phyloP scores from a whole-genome alignment of 2,888 invertebrate genomes.

The Cataglyphis albicans region DNA sequence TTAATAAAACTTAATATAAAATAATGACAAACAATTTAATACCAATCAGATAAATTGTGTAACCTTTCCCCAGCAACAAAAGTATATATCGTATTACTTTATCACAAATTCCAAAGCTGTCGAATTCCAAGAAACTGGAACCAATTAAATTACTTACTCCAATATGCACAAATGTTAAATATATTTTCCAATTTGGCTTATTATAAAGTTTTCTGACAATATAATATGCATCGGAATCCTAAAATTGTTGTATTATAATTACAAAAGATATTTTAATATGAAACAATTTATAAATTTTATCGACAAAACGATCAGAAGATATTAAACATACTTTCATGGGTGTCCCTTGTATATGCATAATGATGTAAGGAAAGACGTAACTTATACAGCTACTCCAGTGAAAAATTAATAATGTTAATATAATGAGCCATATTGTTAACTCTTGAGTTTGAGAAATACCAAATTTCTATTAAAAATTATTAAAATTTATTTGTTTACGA shows the following conservation, averaged over 20 bases:
- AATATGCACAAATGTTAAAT: slow-evolving; percentile 78
- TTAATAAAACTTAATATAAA: background rate
- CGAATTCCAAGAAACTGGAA: slow-evolving; percentile 76
- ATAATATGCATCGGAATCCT: slow-evolving; percentile 74
- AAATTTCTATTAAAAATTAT: slow-evolving; percentile 69
- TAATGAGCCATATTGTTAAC: slow-evolving; percentile 74
- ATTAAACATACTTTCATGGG: slow-evolving; percentile 68
- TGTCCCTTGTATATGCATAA: slow-evolving; percentile 70
- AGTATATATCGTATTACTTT: slow-evolving; percentile 75
- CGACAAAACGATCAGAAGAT: background rate
- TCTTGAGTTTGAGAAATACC: slow-evolving; percentile 70
- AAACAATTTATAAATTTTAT: background rate
- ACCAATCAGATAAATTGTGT: slow-evolving; percentile 80
- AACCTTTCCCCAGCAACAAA: slow-evolving; percentile 77
- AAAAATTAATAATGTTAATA: slow-evolving; percentile 76
- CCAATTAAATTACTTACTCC: slow-evolving; percentile 79
- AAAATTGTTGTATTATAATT: background rate
- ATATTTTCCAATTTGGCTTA: slow-evolving; percentile 67
- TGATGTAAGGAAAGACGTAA: slow-evolving; percentile 77
- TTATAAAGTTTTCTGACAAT: slow-evolving; percentile 66
- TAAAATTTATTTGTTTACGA: slow-evolving; percentile 15
- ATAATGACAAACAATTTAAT: slow-evolving; percentile 53
- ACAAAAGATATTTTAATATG: background rate
- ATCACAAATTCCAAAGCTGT: slow-evolving; percentile 72
- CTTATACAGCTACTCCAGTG: slow-evolving; percentile 81